Evolutionary conservation across 2,888 invertebrate species (phyloP), one percentile per base, ranked within the genome.

Genomic region (Hydropsyche betteni): DNA sequence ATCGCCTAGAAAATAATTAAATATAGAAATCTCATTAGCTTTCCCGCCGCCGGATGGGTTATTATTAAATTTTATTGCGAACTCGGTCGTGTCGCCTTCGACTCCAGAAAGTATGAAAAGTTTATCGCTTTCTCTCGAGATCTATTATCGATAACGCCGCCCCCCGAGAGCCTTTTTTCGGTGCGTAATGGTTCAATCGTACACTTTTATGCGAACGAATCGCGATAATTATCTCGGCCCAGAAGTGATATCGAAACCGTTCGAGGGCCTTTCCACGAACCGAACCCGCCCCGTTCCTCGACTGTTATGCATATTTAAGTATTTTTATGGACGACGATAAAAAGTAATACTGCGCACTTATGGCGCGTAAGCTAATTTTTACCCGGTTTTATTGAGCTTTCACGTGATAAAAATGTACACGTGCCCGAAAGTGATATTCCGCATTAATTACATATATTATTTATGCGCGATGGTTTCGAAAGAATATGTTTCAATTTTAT

Each of bases 111-210:
- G 10, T 14, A 55, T 12, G 5, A 55, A 55, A 55, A 14, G 1
- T 55, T 55, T 55, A 55, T 55, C 55, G 55, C 16, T 55, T 55
- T 55, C 55, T 55, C n/a, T n/a, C 5, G n/a, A 55, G 55, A 55
- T 55, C 55, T 55, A 55, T 55, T 55, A 55, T 55, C 55, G 55
- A 55, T 55, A 55, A 55, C 5, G 5, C 12, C 44, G 44, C 6
- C 44, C 44, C 4, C 44, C 0, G 10, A 10, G 10, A n/a, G 10
- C 16, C 4, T 55, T 55, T 55, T 14, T 55, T 55, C 14, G 16
- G 55, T 55, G 55, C 55, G 16, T 51, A n/a, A 51, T 51, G 51
- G 51, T 51, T n/a, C 16, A 55, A 44, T 44, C 44, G 44, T 44
- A 44, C 44, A 44, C 44, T 44, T 44, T 44, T 44, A 44, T 44